These are phyloP conservation scores for Paratrypauchen microcephalus DNA, from an alignment of 2,797 vertebrate species.

Conservation along the genomic window DNA sequence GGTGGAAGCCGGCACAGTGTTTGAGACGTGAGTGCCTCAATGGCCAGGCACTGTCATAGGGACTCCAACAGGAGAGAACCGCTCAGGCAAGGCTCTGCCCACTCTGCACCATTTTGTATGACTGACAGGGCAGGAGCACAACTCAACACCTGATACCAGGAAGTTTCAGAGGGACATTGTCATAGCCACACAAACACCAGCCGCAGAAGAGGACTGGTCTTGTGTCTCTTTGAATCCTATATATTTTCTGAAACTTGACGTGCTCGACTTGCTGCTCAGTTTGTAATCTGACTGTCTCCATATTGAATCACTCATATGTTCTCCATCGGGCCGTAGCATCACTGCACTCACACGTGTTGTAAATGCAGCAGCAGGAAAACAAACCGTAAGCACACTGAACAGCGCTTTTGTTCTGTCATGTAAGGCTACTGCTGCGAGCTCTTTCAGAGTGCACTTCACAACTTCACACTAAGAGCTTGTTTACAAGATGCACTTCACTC, in stretches of 20 bases:
- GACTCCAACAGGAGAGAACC: conserved; percentile 52
- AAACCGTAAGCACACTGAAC: conserved; percentile 69
- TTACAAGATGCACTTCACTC: conserved; percentile 68
- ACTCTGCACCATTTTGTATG: conserved; percentile 73
- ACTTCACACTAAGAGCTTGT: conserved; percentile 64
- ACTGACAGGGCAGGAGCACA: conserved; percentile 81
- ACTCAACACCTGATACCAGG: conserved; percentile 65
- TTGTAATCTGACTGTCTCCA: conserved; percentile 69
- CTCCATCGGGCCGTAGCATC: conserved; percentile 56
- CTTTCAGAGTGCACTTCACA: conserved; percentile 40
- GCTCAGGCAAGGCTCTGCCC: conserved; percentile 68
- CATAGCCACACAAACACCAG: conserved; percentile 50
- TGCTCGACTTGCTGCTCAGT: conserved; percentile 73
- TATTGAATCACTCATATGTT: conserved; percentile 58
- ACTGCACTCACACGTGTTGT: conserved; percentile 63
- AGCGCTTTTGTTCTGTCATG: conserved; percentile 41
- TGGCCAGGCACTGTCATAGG: conserved; percentile 89
- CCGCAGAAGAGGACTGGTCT: conserved; percentile 54
- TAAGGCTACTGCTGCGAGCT: conserved; percentile 28
- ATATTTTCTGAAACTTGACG: conserved; percentile 69
- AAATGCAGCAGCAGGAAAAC: conserved; percentile 57
- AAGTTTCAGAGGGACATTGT: conserved; percentile 47
- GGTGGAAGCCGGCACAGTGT: conserved; percentile 99
- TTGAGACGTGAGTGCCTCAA: conserved; percentile 97
- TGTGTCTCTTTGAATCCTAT: conserved; percentile 59